Evolutionary conservation across 37 sponge, comb jelly and placozoan species (phyloP).

Genomic region (Petrosia ficiformis): DNA sequence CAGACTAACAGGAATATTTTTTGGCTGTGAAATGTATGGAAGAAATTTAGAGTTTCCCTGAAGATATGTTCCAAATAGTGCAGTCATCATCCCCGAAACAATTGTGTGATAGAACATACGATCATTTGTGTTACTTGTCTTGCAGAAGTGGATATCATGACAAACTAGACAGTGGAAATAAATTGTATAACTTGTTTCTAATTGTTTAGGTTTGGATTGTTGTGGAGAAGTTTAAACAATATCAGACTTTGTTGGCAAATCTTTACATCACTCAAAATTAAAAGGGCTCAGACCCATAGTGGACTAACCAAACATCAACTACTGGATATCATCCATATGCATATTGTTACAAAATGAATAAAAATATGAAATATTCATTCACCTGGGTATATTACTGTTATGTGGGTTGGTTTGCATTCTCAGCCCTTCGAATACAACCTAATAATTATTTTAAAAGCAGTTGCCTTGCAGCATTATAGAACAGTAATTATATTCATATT

Average conservation of each 20-base stretch:
- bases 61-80: slow-evolving; percentile 44
- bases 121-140: slow-evolving; percentile 36
- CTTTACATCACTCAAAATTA: too few species aligned
- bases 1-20: slow-evolving; percentile 48
- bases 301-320: too few species aligned
- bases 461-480: too few species aligned
- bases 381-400: too few species aligned
- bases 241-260: not conserved
- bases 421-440: too few species aligned
- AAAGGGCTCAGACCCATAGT: too few species aligned
- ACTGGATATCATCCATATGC: too few species aligned
- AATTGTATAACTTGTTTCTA: not conserved
- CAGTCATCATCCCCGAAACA: slow-evolving; percentile 50
- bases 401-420: too few species aligned
- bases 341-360: too few species aligned
- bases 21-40: slow-evolving; percentile 21
- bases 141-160: slow-evolving; percentile 41
- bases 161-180: slow-evolving; percentile 23
- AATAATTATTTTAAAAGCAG: too few species aligned
- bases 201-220: not conserved
- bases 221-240: not conserved
- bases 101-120: slow-evolving; percentile 40
- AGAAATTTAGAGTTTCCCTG: slow-evolving; percentile 45
- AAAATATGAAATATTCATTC: too few species aligned
- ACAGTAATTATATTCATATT: too few species aligned